Percentiles rank a stretch among this genome's conserved stretches.
These are phyloP conservation scores for Istiophorus platypterus DNA, from an alignment of 2,113 vertebrate genomes.

Conservation along the genomic window DNA sequence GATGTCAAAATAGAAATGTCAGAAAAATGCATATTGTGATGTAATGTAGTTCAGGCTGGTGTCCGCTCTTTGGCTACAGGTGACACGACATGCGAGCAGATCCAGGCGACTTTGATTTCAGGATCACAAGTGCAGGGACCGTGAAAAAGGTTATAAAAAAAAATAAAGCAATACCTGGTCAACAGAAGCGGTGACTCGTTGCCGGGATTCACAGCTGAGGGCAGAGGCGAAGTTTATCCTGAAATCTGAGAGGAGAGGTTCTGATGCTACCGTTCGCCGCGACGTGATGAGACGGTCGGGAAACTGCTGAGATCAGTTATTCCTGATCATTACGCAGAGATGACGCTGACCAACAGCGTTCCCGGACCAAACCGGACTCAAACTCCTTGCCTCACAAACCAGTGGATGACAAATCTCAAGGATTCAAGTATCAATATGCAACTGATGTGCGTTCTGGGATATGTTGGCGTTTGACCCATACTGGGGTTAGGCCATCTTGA, in stretches of 20 bases:
- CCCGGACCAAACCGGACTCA: background rate
- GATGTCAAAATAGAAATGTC: too few species aligned
- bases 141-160: background rate
- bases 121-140: background rate
- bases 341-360: too few species aligned
- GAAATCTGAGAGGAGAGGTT: background rate
- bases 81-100: background rate
- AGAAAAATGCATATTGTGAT: background rate
- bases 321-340: background rate
- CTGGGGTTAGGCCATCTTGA: background rate
- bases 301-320: background rate
- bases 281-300: background rate
- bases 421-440: background rate
- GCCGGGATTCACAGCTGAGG: background rate
- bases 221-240: background rate
- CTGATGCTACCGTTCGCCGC: background rate
- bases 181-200: background rate
- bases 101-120: background rate
- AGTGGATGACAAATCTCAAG: background rate
- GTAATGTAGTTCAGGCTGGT: background rate
- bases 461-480: background rate
- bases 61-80: background rate
- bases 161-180: background rate
- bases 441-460: background rate
- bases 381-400: background rate